Conservation (phyloP, 2,888 invertebrate species). For the Eutolmus rufibarbis region DNA sequence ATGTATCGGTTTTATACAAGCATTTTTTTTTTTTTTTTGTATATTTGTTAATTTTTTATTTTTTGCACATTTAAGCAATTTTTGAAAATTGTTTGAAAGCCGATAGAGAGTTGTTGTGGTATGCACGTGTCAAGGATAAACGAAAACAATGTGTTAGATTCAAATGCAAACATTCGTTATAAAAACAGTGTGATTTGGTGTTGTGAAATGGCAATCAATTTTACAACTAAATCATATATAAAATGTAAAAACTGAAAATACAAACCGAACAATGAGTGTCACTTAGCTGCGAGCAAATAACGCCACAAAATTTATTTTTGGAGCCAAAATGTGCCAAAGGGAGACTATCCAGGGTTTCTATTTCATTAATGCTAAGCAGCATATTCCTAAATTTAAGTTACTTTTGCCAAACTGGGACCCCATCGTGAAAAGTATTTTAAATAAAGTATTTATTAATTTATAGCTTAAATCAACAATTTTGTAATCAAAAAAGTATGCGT, state of each 20-base stretch:
- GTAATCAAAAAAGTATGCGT: too few species aligned
- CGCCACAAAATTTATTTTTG: not conserved
- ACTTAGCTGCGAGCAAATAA: not conserved
- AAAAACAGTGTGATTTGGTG: slow-evolving; percentile 9
- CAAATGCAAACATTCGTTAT: slow-evolving; percentile 36
- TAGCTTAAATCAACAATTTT: not conserved
- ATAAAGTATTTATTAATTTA: not conserved
- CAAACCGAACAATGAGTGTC: slow-evolving; percentile 11
- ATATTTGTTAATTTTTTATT: slow-evolving; percentile 29
- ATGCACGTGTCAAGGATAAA: slow-evolving; percentile 45
- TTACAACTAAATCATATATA: not conserved
- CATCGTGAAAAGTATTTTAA: not conserved
- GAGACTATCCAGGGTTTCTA: not conserved
- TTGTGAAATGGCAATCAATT: slow-evolving; percentile 3
- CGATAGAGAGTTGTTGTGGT: slow-evolving; percentile 36
- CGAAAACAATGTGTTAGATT: slow-evolving; percentile 45
- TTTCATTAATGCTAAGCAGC: not conserved
- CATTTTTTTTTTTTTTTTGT: slow-evolving; percentile 29
- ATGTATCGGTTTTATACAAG: slow-evolving; percentile 20
- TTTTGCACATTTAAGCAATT: slow-evolving; percentile 37
- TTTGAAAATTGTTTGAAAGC: slow-evolving; percentile 19
- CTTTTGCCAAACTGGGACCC: too few species aligned
- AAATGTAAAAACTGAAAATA: not conserved
- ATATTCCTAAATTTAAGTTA: not conserved
- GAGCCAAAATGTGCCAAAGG: not conserved